A percentile compares a stretch with the other conserved stretches of the same genome.
Conservation (phyloP, 2,113 vertebrate genomes). For the Narcine bancroftii region DNA sequence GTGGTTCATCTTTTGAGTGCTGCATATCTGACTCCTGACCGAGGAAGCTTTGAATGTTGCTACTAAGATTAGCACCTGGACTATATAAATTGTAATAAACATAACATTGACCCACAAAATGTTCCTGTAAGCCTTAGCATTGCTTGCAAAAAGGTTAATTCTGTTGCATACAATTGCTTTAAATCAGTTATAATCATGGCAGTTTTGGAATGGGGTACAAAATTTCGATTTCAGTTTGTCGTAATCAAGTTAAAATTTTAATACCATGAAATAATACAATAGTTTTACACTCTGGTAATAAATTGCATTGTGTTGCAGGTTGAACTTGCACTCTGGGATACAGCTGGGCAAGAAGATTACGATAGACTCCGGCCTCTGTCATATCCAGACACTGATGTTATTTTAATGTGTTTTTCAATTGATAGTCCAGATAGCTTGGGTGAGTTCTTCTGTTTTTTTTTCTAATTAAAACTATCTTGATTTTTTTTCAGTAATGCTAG, state of each 20-base stretch:
- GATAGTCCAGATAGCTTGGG: constrained; percentile 94
- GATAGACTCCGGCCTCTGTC: constrained; percentile 88
- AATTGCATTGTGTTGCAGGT: constrained; percentile 59
- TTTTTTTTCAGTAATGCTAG: background rate
- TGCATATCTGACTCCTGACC: too few species aligned
- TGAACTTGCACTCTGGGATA: constrained; percentile 93
- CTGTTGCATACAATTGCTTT: too few species aligned
- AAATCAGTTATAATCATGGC: background rate
- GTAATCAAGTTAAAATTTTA: background rate
- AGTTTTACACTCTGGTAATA: background rate
- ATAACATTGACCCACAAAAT: too few species aligned
- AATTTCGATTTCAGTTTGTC: background rate
- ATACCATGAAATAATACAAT: background rate
- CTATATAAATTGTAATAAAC: too few species aligned
- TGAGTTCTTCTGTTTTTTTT: constrained; percentile 45
- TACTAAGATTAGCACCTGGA: too few species aligned
- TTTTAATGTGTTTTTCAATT: constrained; percentile 98
- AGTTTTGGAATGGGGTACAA: background rate
- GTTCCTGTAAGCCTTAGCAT: too few species aligned
- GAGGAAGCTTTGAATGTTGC: too few species aligned
- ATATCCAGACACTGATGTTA: constrained; percentile 91
- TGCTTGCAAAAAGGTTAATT: too few species aligned
- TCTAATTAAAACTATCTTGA: background rate
- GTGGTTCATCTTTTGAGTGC: too few species aligned
- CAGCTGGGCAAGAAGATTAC: constrained; percentile 94